phyloP scores from a whole-genome alignment of 2,797 vertebrate genomes.

The Mycteria americana region DNA sequence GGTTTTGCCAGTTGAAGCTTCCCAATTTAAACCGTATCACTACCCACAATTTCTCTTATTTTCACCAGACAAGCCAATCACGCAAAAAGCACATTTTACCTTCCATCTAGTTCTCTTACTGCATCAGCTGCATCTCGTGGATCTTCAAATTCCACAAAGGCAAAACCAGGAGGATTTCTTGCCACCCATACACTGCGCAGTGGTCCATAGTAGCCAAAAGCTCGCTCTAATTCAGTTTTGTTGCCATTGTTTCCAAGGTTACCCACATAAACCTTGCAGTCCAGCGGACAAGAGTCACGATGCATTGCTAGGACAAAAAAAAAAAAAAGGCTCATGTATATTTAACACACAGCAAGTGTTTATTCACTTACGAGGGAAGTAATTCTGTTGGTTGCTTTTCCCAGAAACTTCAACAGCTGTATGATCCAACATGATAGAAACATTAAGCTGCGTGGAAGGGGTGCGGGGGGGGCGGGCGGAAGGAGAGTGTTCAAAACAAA shows the following conservation, averaged over 20 bases:
- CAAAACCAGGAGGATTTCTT: constrained; percentile 95
- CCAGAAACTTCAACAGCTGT: fast-evolving
- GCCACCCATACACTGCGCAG: constrained; percentile 97
- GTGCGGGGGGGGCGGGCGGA: fast-evolving
- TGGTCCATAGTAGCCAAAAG: constrained; percentile 96
- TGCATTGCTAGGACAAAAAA: constrained; percentile 72
- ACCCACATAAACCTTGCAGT: constrained; percentile 98
- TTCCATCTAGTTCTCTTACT: constrained; percentile 95
- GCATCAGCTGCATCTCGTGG: constrained; percentile 96
- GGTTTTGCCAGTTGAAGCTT: neutral
- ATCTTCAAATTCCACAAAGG: constrained; percentile 98
- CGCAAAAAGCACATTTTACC: constrained; percentile 73
- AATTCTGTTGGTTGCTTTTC: neutral
- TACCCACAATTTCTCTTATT: neutral
- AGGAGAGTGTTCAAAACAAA: neutral
- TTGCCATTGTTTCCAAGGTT: constrained; percentile 98
- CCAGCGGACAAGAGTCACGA: constrained; percentile 92
- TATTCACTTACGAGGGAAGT: neutral
- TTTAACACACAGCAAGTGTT: fast-evolving
- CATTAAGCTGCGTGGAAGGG: fast-evolving
- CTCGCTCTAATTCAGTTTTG: constrained; percentile 92
- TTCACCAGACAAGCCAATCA: neutral
- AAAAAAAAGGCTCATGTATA: neutral
- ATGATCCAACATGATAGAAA: fast-evolving
- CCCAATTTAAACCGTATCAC: neutral